Evolutionary conservation across 2,113 vertebrate species (phyloP).

Genomic region (Gymnobelideus leadbeateri): DNA sequence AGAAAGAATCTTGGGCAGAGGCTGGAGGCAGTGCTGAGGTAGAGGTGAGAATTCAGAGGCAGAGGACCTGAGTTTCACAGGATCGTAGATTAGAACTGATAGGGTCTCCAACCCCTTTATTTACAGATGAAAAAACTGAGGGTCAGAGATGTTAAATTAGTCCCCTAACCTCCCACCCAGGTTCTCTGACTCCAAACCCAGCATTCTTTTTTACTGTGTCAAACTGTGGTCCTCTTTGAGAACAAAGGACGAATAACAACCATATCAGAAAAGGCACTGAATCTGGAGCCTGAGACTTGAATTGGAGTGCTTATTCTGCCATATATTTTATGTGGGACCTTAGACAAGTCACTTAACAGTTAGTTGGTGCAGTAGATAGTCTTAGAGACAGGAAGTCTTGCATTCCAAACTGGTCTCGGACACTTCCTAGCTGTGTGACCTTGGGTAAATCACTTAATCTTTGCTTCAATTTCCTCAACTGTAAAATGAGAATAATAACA

Average conservation of each 20-base stretch:
- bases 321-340: neutral
- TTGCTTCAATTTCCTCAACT: neutral
- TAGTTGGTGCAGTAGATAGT: neutral
- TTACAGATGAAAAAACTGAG: neutral
- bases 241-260: no score
- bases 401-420: neutral
- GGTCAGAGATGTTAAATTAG: neutral
- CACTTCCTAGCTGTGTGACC: neutral
- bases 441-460: neutral
- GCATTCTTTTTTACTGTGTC: neutral
- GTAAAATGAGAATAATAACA: neutral
- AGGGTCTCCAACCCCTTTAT: neutral
- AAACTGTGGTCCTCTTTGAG: no score
- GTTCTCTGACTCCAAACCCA: neutral
- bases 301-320: neutral
- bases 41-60: neutral
- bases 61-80: neutral
- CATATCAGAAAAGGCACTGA: neutral
- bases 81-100: neutral
- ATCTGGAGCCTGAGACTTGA: neutral
- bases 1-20: neutral
- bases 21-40: neutral
- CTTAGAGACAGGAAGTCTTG: neutral
- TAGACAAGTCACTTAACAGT: neutral
- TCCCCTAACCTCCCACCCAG: neutral